phyloP scores from a whole-genome alignment of 2,888 invertebrate species.

The Agonopterix subpropinquella region DNA sequence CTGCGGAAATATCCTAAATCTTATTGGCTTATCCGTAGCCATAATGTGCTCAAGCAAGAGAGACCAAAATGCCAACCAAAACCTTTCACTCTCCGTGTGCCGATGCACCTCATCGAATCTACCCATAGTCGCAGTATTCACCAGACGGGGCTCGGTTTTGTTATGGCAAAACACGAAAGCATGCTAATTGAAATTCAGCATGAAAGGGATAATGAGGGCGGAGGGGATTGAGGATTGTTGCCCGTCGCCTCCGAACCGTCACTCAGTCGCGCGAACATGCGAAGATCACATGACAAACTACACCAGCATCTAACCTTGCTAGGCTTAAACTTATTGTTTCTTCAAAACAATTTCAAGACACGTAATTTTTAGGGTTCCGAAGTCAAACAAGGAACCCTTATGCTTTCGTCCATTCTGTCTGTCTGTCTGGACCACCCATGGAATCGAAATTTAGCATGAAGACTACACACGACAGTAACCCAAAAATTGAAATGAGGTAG shows the following conservation, averaged over 20 bases:
- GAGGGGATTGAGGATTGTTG: conserved; percentile 19
- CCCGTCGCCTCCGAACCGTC: conserved; percentile 40
- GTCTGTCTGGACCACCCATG: too few relatives aligned
- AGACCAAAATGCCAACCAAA: too few relatives aligned
- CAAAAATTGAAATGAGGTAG: too few relatives aligned
- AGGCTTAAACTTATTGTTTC: background rate
- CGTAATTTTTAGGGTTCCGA: too few relatives aligned
- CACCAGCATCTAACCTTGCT: conserved; percentile 5
- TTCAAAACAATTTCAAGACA: background rate
- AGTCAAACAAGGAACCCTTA: too few relatives aligned
- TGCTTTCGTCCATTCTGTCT: too few relatives aligned
- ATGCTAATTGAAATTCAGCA: conserved; percentile 74
- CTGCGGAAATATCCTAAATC: too few relatives aligned
- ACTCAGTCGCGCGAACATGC: conserved; percentile 29
- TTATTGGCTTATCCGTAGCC: too few relatives aligned
- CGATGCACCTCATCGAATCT: background rate
- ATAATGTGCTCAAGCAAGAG: too few relatives aligned
- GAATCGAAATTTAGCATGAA: too few relatives aligned
- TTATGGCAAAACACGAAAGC: conserved; percentile 68
- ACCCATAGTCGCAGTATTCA: conserved; percentile 26
- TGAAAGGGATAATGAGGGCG: conserved; percentile 72
- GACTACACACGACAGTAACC: too few relatives aligned
- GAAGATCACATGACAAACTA: conserved; percentile 41
- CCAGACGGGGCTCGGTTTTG: conserved; percentile 44
- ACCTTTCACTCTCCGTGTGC: background rate